phyloP scores from a whole-genome alignment of 1,140 invertebrate genomes.

The Zaprionus vittiger region DNA sequence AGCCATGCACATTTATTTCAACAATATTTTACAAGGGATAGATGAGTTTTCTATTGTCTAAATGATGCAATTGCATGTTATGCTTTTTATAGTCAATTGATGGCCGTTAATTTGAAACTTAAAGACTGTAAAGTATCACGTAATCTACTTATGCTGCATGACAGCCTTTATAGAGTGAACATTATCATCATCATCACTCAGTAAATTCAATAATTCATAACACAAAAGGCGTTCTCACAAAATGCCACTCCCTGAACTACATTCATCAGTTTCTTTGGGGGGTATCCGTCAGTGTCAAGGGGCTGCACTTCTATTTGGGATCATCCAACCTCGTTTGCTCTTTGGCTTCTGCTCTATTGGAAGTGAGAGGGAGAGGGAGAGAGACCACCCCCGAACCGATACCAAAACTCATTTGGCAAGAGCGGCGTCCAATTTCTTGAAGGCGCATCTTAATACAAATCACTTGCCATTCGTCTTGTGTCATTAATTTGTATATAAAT shows the following conservation, averaged over 20 bases:
- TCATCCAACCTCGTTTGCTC: slow-evolving; percentile 5
- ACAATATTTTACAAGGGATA: too few species aligned
- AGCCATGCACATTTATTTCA: too few species aligned
- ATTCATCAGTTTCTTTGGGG: slow-evolving; percentile 27
- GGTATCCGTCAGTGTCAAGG: slow-evolving; percentile 25
- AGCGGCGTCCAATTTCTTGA: slow-evolving; percentile 63
- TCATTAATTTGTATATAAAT: slow-evolving; percentile 79
- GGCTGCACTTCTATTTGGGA: slow-evolving; percentile 46
- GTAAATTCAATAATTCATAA: slow-evolving; percentile 53
- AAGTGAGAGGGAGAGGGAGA: not conserved
- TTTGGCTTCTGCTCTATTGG: slow-evolving; percentile 39
- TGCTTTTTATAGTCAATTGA: not conserved
- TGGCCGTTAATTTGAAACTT: slow-evolving; percentile 17
- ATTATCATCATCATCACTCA: slow-evolving; percentile 49
- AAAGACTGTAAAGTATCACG: not conserved
- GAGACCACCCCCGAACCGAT: slow-evolving; percentile 37
- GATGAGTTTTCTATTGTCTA: not conserved
- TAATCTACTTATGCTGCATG: not conserved
- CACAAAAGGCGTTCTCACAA: slow-evolving; percentile 27
- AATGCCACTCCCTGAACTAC: slow-evolving; percentile 51
- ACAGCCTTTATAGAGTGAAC: not conserved
- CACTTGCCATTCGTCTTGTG: slow-evolving; percentile 69
- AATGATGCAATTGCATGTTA: slow-evolving; percentile 4
- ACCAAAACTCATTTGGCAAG: slow-evolving; percentile 56
- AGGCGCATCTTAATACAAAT: slow-evolving; percentile 71